Evolutionary conservation across 2,888 invertebrate species (phyloP).

Genomic region (Andrena dorsata): DNA sequence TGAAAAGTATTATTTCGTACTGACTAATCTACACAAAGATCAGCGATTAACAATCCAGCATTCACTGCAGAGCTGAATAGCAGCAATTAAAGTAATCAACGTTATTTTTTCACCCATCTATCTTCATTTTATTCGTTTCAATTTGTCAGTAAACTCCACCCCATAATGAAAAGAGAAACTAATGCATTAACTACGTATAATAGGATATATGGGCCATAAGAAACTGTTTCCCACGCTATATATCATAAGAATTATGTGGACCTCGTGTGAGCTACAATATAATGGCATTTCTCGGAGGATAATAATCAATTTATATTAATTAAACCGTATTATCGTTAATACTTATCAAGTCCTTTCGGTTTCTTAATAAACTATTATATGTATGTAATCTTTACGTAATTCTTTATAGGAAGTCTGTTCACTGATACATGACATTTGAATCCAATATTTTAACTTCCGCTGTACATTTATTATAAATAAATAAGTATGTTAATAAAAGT

Average conservation of each 20-base stretch:
- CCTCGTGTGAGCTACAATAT: background rate
- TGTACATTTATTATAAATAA: background rate
- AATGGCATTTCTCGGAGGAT: background rate
- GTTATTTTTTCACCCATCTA: constrained; percentile 19
- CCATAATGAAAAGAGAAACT: constrained; percentile 26
- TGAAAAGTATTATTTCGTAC: background rate
- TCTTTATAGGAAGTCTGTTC: background rate
- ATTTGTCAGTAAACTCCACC: constrained; percentile 21
- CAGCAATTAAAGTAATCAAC: constrained; percentile 4
- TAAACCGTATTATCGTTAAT: background rate
- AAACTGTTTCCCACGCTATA: constrained; percentile 28
- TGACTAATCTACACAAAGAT: background rate
- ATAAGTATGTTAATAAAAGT: background rate
- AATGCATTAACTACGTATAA: constrained; percentile 35
- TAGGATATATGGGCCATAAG: constrained; percentile 16
- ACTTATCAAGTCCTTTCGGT: background rate
- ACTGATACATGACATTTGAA: background rate
- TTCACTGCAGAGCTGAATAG: constrained; percentile 10
- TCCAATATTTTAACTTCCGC: background rate
- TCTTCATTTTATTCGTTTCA: constrained; percentile 30
- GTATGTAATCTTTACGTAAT: background rate
- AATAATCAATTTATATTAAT: constrained; percentile 3
- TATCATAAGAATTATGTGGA: constrained; percentile 9
- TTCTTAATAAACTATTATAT: too few species aligned
- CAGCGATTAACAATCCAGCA: background rate